Evolutionary conservation across 2,797 vertebrate genomes (phyloP), one percentile per base, ranked within the genome.

Genomic region (Coendou prehensilis): DNA sequence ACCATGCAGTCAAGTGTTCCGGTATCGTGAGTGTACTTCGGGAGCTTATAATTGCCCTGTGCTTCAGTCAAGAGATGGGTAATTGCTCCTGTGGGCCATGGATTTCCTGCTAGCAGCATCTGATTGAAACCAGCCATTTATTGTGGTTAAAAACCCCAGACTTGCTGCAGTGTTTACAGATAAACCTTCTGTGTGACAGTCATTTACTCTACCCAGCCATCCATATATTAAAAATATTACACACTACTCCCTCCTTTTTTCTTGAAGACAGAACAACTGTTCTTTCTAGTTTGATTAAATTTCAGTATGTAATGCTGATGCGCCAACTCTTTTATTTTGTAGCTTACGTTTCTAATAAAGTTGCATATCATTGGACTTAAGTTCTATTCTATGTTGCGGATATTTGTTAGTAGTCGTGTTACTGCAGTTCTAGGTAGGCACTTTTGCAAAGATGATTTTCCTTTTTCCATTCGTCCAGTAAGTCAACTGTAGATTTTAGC

Each of bases 51-150:
- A 96, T 98, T 98, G 98, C 97, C 97, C 98, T 98, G 98, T 98
- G 97, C 98, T 98, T 98, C 97, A 98, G 97, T 97, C 97, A 95
- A 95, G 98, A 98, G 97, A 97, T 97, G 98, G 97, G 97, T 98
- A 98, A 98, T 98, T 98, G 98, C 97, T 98, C 97, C 98, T 98
- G 89, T 97, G 98, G 98, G 98, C 97, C 97, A 87, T 97, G 94
- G 95, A 96, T 98, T 98, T 98, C 95, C 84, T 97, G 97, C 97
- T 95, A 59, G 41, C 90, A 95, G 95, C 94, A 52, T 97, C 98
- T 98, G 98, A 98, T 97, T 98, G 98, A 98, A 98, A 98, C 97
- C 97, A 98, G 96, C 95, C 97, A 98, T 98, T 98, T 98, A 97
- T 98, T 98, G 98, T 95, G 92, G 93, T 97, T 96, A 98, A 98